Percentiles rank a stretch among this genome's conserved stretches.
These are phyloP conservation scores for Drosophila pallidifrons DNA, from an alignment of 1,140 invertebrate species.

Conservation along the genomic window DNA sequence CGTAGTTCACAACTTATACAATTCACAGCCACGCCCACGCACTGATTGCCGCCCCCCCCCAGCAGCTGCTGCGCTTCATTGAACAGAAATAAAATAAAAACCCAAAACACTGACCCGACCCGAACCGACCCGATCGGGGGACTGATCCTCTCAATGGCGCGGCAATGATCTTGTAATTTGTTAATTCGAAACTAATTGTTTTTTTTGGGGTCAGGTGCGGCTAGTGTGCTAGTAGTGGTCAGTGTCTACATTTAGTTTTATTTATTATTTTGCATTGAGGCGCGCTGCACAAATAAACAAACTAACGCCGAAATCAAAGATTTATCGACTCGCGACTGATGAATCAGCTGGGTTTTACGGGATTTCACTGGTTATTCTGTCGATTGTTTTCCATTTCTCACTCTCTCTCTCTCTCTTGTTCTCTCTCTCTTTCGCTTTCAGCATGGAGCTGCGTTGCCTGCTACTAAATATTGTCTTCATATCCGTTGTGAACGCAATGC, in stretches of 20 bases:
- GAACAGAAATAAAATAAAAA: slow-evolving; percentile 34
- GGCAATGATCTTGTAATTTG: slow-evolving; percentile 81
- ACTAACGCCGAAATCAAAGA: slow-evolving; percentile 36
- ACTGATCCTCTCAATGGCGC: slow-evolving; percentile 46
- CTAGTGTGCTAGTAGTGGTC: background rate
- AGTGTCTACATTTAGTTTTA: slow-evolving; percentile 34
- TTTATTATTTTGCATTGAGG: slow-evolving; percentile 59
- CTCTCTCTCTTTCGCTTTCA: slow-evolving; percentile 36
- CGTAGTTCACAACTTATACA: slow-evolving; percentile 52
- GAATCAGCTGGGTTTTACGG: slow-evolving; percentile 6
- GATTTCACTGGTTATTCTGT: background rate
- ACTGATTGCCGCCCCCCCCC: slow-evolving; percentile 1
- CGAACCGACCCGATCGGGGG: background rate
- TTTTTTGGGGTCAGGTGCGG: slow-evolving; percentile 29
- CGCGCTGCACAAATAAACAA: slow-evolving; percentile 58
- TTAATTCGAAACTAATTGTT: slow-evolving; percentile 80
- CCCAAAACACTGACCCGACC: slow-evolving; percentile 29
- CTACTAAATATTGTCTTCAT: slow-evolving; percentile 64
- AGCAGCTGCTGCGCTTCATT: slow-evolving; percentile 64
- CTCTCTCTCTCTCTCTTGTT: slow-evolving; percentile 29
- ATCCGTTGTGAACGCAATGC: slow-evolving; percentile 52
- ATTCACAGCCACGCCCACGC: slow-evolving; percentile 30
- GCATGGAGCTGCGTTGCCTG: slow-evolving; percentile 77
- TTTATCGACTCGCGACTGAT: slow-evolving; percentile 33
- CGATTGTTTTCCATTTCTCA: slow-evolving; percentile 16